Conservation (phyloP, 1,140 invertebrate species). For the Calephelis virginiensis region DNA sequence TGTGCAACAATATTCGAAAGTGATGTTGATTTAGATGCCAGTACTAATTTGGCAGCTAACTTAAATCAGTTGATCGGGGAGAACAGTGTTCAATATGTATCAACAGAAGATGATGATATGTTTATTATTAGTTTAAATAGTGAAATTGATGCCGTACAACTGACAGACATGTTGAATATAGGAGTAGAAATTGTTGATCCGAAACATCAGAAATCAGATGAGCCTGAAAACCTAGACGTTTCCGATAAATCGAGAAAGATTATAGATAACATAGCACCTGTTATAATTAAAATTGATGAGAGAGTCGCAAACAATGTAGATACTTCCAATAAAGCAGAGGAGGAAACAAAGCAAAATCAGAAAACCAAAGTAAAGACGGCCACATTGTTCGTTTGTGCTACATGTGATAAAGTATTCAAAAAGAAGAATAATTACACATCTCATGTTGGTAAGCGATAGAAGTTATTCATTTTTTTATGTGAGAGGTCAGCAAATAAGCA, state of each 20-base stretch:
- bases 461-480: background rate
- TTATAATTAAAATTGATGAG: slow-evolving; percentile 24
- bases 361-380: slow-evolving; percentile 38
- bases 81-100: slow-evolving; percentile 70
- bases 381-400: slow-evolving; percentile 48
- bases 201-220: slow-evolving; percentile 23
- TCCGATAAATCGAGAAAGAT: slow-evolving; percentile 1
- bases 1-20: slow-evolving; percentile 71
- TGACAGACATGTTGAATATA: slow-evolving; percentile 70
- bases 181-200: slow-evolving; percentile 34
- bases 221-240: slow-evolving; percentile 17
- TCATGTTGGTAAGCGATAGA: slow-evolving; percentile 54
- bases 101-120: slow-evolving; percentile 72
- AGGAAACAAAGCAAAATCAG: slow-evolving; percentile 14
- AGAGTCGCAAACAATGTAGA: slow-evolving; percentile 18
- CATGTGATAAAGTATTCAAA: slow-evolving; percentile 62
- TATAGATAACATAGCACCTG: slow-evolving; percentile 28
- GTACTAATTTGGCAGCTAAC: slow-evolving; percentile 67
- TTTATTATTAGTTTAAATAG: slow-evolving; percentile 73
- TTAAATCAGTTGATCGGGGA: slow-evolving; percentile 71
- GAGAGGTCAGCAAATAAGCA: too few species aligned
- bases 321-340: background rate
- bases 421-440: slow-evolving; percentile 69
- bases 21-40: slow-evolving; percentile 69
- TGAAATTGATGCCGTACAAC: slow-evolving; percentile 66